A percentile compares a stretch with the other conserved stretches of the same genome.
Evolutionary conservation across 2,113 vertebrate species (phyloP).

Genomic region (Larimichthys polyactis): DNA sequence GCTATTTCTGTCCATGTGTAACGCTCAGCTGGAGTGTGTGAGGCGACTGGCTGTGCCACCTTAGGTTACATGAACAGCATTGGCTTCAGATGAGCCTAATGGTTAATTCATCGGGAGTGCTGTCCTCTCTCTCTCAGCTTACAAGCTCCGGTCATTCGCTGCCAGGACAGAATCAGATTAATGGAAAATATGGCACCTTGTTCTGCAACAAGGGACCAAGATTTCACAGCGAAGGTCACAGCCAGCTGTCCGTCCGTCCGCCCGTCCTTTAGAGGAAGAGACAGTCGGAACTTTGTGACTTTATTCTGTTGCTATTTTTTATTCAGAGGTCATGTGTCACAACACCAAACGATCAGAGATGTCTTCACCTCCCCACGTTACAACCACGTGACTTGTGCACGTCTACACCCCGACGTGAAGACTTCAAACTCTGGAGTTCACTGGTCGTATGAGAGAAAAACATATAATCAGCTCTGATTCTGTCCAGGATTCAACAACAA

Average conservation of each 20-base stretch:
- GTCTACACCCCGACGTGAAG: too few species aligned
- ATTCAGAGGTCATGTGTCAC: too few species aligned
- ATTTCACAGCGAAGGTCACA: background rate
- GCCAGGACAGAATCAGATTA: slow-evolving; percentile 16
- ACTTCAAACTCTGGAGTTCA: too few species aligned
- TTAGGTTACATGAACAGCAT: slow-evolving; percentile 46
- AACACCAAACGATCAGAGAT: too few species aligned
- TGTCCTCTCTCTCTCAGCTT: slow-evolving; percentile 52
- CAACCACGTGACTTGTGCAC: too few species aligned
- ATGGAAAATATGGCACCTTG: background rate
- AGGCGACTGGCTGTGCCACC: slow-evolving; percentile 11
- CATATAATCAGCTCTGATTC: too few species aligned
- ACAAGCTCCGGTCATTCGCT: slow-evolving; percentile 5
- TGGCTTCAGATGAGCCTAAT: slow-evolving; percentile 43
- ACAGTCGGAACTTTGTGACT: background rate
- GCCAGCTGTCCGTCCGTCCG: background rate
- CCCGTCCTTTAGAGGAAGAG: background rate
- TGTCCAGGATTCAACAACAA: too few species aligned
- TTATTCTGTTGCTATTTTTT: too few species aligned
- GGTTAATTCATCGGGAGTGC: slow-evolving; percentile 55
- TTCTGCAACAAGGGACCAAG: background rate
- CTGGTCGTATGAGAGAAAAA: too few species aligned
- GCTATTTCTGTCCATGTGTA: background rate
- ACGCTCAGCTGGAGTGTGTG: slow-evolving; percentile 2
- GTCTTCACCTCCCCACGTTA: too few species aligned